Evolutionary conservation across 2,888 invertebrate species (phyloP).

Genomic region (Thysanoteuthis rhombus): DNA sequence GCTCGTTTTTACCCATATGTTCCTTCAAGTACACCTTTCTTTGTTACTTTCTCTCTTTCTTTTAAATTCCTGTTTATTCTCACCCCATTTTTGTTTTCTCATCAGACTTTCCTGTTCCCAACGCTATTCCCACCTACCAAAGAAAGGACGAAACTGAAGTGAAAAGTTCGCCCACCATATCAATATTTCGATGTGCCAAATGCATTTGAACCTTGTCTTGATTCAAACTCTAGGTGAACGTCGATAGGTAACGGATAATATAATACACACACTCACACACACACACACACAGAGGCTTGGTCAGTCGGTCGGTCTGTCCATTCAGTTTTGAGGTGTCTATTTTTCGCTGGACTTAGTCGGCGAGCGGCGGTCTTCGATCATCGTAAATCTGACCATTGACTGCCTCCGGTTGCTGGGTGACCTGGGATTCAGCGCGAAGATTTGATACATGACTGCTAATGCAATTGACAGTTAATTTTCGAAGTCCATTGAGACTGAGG

Average conservation of each 20-base stretch:
- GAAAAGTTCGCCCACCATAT: background rate
- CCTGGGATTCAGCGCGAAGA: background rate
- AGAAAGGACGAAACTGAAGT: no score
- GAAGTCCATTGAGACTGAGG: background rate
- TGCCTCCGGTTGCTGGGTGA: background rate
- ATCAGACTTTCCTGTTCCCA: no score
- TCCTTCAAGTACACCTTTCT: background rate
- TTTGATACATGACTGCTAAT: background rate
- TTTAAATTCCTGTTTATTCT: background rate
- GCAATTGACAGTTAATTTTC: constrained; percentile 12
- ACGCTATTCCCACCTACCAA: no score
- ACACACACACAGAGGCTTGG: background rate
- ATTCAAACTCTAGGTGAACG: background rate
- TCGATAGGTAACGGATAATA: background rate
- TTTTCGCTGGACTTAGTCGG: background rate
- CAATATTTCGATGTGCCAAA: background rate
- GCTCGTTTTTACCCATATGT: background rate
- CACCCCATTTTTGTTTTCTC: background rate
- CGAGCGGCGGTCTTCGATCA: background rate
- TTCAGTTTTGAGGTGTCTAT: background rate
- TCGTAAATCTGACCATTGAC: background rate
- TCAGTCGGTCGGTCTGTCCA: background rate
- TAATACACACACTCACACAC: no score
- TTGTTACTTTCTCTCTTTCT: background rate
- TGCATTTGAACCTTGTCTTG: background rate